phyloP scores from a whole-genome alignment of 1,140 invertebrate genomes.

The Polypedilum vanderplanki region DNA sequence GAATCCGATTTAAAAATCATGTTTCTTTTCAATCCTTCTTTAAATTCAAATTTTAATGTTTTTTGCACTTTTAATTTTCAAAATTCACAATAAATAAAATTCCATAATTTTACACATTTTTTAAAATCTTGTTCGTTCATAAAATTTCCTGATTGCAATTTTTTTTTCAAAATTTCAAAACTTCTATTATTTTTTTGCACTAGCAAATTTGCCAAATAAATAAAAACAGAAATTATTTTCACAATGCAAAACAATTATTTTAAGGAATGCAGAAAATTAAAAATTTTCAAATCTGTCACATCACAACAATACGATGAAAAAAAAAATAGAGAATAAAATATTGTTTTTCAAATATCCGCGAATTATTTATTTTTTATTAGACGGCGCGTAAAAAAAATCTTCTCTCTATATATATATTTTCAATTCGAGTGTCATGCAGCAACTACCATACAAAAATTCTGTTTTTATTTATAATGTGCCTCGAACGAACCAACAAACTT shows the following conservation, averaged over 20 bases:
- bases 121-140: no score
- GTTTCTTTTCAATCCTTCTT: no score
- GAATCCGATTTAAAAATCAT: no score
- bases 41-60: no score
- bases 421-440: conserved; percentile 22
- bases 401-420: background rate
- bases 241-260: background rate
- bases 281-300: background rate
- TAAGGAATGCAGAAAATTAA: conserved; percentile 19
- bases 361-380: background rate
- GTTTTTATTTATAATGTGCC: conserved; percentile 21
- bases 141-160: no score
- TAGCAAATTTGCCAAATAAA: no score
- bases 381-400: conserved; percentile 5
- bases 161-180: no score
- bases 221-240: background rate
- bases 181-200: no score
- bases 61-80: no score
- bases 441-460: conserved; percentile 16
- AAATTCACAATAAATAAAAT: no score
- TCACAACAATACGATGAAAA: background rate
- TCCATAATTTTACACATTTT: no score
- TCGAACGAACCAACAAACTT: no score
- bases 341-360: background rate
- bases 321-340: background rate